Percentiles rank a stretch among this genome's conserved stretches.
Evolutionary conservation across 2,888 invertebrate genomes (phyloP).

Genomic region (Acholoe squamosa): DNA sequence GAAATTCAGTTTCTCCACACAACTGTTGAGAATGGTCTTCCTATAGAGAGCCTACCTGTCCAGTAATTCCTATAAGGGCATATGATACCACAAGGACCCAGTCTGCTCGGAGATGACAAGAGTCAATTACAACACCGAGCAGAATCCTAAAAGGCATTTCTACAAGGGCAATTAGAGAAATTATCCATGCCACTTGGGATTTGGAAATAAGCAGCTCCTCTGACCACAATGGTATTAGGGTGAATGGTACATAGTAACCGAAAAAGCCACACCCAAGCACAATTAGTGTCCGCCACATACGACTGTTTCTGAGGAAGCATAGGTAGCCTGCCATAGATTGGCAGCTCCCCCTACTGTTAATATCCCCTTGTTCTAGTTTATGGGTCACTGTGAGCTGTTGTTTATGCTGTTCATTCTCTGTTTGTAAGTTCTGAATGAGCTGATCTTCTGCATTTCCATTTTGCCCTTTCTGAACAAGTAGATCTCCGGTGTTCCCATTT

Average conservation of each 20-base stretch:
- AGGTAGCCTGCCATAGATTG: not conserved
- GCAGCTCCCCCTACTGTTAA: too few species aligned
- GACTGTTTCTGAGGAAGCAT: conserved; percentile 8
- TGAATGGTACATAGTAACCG: conserved; percentile 59
- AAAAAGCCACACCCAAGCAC: conserved; percentile 54
- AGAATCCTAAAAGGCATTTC: conserved; percentile 39
- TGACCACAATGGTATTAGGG: not conserved
- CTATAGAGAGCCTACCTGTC: conserved; percentile 52
- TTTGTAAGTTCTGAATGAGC: not conserved
- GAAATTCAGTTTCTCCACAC: too few species aligned
- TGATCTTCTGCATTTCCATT: not conserved
- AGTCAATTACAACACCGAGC: not conserved
- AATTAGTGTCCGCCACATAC: not conserved
- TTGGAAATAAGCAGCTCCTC: conserved; percentile 12
- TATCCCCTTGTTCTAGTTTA: not conserved
- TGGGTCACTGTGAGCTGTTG: not conserved
- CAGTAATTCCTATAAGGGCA: conserved; percentile 9
- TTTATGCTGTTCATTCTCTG: not conserved
- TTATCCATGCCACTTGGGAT: not conserved
- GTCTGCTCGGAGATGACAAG: not conserved
- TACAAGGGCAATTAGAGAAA: conserved; percentile 29
- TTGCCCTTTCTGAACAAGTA: not conserved
- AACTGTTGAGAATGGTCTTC: too few species aligned
- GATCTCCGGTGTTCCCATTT: not conserved
- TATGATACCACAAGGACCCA: conserved; percentile 43